Percentiles rank a stretch among this genome's conserved stretches.
Conservation (phyloP, 2,888 invertebrate genomes). For the Nymphalis polychloros region DNA sequence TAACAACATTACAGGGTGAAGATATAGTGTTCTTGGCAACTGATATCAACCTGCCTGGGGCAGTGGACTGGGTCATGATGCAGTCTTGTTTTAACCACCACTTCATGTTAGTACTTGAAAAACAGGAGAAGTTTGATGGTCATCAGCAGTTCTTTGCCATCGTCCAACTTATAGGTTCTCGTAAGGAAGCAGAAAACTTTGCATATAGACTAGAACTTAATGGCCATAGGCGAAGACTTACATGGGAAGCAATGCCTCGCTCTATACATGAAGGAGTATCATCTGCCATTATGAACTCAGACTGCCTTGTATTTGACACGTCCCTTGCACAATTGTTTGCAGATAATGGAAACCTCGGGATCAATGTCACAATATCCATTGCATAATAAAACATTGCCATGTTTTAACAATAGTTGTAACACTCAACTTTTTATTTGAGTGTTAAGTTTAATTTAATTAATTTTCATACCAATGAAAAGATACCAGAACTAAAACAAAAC, state of each 20-base stretch:
- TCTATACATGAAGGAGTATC: conserved; percentile 99
- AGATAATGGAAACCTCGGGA: conserved; percentile 99
- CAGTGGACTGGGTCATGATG: conserved; percentile 99
- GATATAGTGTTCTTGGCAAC: conserved; percentile 99
- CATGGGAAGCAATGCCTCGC: conserved; percentile 99
- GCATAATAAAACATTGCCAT: conserved; percentile 79
- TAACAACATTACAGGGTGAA: conserved; percentile 98
- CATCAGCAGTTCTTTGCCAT: conserved; percentile 99
- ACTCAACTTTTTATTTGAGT: conserved; percentile 32
- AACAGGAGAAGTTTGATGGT: conserved; percentile 98
- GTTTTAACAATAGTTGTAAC: conserved; percentile 29
- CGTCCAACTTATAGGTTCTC: conserved; percentile 98
- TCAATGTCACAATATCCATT: conserved; percentile 99
- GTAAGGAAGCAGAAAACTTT: conserved; percentile 99
- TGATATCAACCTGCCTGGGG: conserved; percentile 99
- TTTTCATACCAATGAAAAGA: conserved; percentile 51
- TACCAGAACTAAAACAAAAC: conserved; percentile 37
- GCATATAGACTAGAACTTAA: conserved; percentile 98
- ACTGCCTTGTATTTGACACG: conserved; percentile 99
- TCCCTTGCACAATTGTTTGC: conserved; percentile 99
- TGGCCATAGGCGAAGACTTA: conserved; percentile 95
- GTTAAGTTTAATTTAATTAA: conserved; percentile 39
- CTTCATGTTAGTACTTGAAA: conserved; percentile 99
- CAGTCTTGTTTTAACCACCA: conserved; percentile 99
- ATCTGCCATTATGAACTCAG: conserved; percentile 97